Conservation (phyloP, 2,797 vertebrate genomes). For the Manis crassicaudata region DNA sequence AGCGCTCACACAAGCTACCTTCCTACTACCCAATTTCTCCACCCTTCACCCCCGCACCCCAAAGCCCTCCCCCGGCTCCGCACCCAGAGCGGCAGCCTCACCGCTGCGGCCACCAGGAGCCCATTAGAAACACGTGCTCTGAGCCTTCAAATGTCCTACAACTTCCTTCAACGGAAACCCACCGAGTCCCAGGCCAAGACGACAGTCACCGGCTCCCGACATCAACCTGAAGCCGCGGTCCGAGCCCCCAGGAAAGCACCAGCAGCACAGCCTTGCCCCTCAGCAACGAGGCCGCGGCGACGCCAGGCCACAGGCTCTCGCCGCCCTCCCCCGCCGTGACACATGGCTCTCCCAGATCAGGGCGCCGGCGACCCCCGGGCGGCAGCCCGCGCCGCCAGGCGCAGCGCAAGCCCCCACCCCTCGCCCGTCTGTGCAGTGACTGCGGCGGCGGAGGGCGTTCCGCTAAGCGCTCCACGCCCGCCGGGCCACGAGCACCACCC, state of each 20-base stretch:
- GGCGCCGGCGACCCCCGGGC: conserved; percentile 38
- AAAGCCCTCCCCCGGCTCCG: conserved; percentile 81
- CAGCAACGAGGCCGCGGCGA: conserved; percentile 67
- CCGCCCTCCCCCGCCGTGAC: conserved; percentile 68
- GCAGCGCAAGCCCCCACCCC: conserved; percentile 13
- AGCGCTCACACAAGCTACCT: conserved; percentile 83
- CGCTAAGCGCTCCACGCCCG: conserved; percentile 52
- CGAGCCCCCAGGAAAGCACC: conserved; percentile 49
- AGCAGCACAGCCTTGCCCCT: conserved; percentile 70
- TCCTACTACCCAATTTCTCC: conserved; percentile 77
- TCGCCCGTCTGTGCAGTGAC: background rate
- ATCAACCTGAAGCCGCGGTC: conserved; percentile 8
- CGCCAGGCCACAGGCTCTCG: conserved; percentile 65
- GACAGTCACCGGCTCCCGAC: conserved; percentile 55
- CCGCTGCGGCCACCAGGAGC: conserved; percentile 84
- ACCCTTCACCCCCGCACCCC: conserved; percentile 76
- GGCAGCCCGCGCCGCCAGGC: conserved; percentile 17
- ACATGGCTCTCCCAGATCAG: conserved; percentile 71
- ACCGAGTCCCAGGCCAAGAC: conserved; percentile 58
- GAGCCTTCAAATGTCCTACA: conserved; percentile 84
- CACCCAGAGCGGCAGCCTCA: conserved; percentile 81
- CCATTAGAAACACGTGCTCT: conserved; percentile 89
- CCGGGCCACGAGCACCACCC: conserved; percentile 56
- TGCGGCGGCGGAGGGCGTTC: conserved; percentile 66
- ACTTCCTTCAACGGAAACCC: conserved; percentile 84